Percentiles rank a stretch among this genome's conserved stretches.
Conservation (phyloP, 2,888 invertebrate species). For the Pseudolycoriella hygida region DNA sequence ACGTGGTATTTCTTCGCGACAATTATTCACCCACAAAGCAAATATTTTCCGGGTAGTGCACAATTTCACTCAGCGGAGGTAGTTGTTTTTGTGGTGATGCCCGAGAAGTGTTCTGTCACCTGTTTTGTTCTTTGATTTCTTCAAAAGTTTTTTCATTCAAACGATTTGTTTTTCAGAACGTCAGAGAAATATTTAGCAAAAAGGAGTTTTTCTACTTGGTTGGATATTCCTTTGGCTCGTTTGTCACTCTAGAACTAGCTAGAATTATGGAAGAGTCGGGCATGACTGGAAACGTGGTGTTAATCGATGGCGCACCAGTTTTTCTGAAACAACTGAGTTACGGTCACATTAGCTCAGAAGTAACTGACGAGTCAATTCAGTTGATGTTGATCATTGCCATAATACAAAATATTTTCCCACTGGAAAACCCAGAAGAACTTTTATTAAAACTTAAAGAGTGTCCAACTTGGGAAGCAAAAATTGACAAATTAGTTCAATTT, state of each 20-base stretch:
- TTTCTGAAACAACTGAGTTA: conserved; percentile 36
- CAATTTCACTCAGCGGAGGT: too few species aligned
- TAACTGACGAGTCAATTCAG: conserved; percentile 20
- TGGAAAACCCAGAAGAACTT: conserved; percentile 19
- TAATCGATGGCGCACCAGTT: conserved; percentile 73
- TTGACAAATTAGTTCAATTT: conserved; percentile 31
- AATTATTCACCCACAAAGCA: too few species aligned
- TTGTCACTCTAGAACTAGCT: conserved; percentile 61
- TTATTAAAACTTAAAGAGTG: conserved; percentile 32
- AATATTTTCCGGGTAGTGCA: neutral
- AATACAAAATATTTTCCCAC: conserved; percentile 21
- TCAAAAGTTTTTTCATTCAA: conserved; percentile 37
- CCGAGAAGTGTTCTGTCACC: conserved; percentile 24
- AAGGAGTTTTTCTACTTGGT: conserved; percentile 52
- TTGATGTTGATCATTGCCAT: conserved; percentile 19
- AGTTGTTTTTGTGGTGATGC: too few species aligned
- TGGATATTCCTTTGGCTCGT: conserved; percentile 78
- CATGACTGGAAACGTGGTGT: conserved; percentile 41
- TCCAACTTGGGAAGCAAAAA: conserved; percentile 37
- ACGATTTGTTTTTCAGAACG: conserved; percentile 17
- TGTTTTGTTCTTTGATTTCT: conserved; percentile 15
- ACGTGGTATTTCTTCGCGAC: too few species aligned
- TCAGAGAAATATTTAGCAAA: conserved; percentile 33
- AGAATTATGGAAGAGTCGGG: conserved; percentile 49
- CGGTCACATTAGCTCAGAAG: conserved; percentile 18